phyloP scores from a whole-genome alignment of 1,140 invertebrate genomes.

The Hyphantria cunea region DNA sequence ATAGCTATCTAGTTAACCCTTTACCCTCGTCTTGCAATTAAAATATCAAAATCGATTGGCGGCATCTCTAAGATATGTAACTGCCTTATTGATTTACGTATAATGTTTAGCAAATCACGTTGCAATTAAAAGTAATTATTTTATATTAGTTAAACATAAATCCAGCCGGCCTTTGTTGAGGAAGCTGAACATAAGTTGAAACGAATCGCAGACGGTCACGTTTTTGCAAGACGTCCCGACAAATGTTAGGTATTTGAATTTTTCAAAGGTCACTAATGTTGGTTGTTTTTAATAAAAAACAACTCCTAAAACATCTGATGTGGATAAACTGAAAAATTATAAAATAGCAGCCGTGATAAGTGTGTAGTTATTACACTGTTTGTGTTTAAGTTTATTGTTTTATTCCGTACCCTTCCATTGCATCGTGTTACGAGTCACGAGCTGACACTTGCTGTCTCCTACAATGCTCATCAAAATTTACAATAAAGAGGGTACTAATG shows the following conservation, averaged over 20 bases:
- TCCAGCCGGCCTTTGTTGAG: slow-evolving; percentile 8
- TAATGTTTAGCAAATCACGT: slow-evolving; percentile 15
- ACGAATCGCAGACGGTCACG: slow-evolving; percentile 15
- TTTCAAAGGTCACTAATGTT: no score
- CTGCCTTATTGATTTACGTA: slow-evolving; percentile 5
- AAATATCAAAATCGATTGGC: slow-evolving; percentile 10
- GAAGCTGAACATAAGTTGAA: slow-evolving; percentile 18
- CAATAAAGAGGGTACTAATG: slow-evolving; percentile 40
- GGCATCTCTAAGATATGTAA: slow-evolving; percentile 9
- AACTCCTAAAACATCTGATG: no score
- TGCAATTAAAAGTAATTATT: slow-evolving; percentile 8
- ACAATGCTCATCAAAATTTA: no score
- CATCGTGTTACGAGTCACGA: slow-evolving; percentile 50
- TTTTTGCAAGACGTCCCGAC: slow-evolving; percentile 11
- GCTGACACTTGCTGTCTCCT: slow-evolving; percentile 53
- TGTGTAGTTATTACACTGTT: no score
- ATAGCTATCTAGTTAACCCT: slow-evolving; percentile 10
- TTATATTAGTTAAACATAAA: not conserved
- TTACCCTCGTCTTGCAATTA: slow-evolving; percentile 13
- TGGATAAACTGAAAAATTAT: no score
- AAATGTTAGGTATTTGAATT: not conserved
- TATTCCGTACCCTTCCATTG: no score
- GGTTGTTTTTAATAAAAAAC: no score
- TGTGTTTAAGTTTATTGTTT: no score
- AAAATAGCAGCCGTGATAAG: no score